Evolutionary conservation across 1,140 invertebrate genomes (phyloP), one percentile per base, ranked within the genome.

Genomic region (Teleogryllus occipitalis): DNA sequence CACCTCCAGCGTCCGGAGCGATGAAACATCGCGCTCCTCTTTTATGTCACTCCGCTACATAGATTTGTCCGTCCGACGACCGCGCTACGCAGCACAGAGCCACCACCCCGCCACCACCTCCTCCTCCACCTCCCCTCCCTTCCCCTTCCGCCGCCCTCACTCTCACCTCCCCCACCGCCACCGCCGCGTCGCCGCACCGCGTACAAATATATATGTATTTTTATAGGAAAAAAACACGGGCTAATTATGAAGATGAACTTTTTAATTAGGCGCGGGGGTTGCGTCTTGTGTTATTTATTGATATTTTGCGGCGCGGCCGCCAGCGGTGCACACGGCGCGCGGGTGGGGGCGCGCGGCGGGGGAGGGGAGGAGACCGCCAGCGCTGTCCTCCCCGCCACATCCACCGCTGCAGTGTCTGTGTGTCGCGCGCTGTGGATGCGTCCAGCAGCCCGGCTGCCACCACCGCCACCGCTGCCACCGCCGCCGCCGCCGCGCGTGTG

Each of bases 191-290:
- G 18, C 54, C 18, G 54, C 54, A 18, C 18, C 54, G 54, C 54
- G 54, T 65, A 65, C 54, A 65, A 65, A 27, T 75, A 75, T 75
- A 75, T 75, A 75, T 21, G 5, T 75, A 27, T 75, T 27, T 75
- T 75, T 27, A 14, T 75, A 47, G 10, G 74, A 15, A 14, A n/a
- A 78, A 46, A 78, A 78, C 21, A 22, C 14, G 39, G 39, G 27
- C 75, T 78, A 54, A 78, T 78, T 54, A 78, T 49, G 54, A 78
- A 54, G 77, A 78, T 78, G 54, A 78, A 78, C 77, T 78, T 78
- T 78, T 78, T 78, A 78, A 78, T 78, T 78, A 78, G 77, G 46
- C 48, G 14, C 39, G 27, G 8, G 22, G 8, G 47, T 27, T 46
- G 47, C 27, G 27, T 76, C 47, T 65, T 78, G 47, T 14, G 54